Evolutionary conservation across 2,888 invertebrate genomes (phyloP), one percentile per base, ranked within the genome.

Genomic region (Amphipyra berbera): DNA sequence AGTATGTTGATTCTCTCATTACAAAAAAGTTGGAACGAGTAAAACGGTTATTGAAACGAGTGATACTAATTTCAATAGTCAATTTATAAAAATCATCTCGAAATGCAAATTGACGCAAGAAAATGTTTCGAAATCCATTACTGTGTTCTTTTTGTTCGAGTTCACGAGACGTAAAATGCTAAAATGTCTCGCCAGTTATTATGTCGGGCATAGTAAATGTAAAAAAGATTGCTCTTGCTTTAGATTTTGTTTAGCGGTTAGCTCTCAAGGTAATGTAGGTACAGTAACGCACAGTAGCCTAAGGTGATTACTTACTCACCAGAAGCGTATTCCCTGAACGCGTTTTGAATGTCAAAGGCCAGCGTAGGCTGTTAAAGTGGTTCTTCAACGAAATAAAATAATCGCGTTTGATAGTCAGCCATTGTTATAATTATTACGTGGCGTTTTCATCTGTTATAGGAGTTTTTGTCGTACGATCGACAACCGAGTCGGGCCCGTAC

Each of bases 51-150:
- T 15, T 73, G 52, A 53, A 60, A 58, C 40, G 38, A 71, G 56
- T 61, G 55, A 59, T 52, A 65, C 62, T 58, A 67, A 71, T 62
- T 67, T 67, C 47, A 74, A 73, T 69, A 50, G 33, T 60, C 21
- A 53, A 68, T 74, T 61, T 53, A 66, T 57, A 59, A 70, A 61
- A 61, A 66, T 60, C 49, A 45, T 75, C 53, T 64, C 53, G 21
- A 37, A 60, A 73, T 68, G 63, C 57, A 78, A 75, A 75, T 73
- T 49, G 57, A 46, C 54, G 48, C 35, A 45, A 42, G 60, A 54
- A 61, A 76, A 68, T 65, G 65, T 65, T 68, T 52, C 55, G 21
- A 55, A 64, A 69, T 64, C 76, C 66, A 78, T 78, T 73, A 64
- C 30, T 53, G 46, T 50, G 44, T 57, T 61, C 55, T 27, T 69